Base-by-base conservation (phyloP, 2,797 vertebrate genomes). In the Mico argentatus region DNA sequence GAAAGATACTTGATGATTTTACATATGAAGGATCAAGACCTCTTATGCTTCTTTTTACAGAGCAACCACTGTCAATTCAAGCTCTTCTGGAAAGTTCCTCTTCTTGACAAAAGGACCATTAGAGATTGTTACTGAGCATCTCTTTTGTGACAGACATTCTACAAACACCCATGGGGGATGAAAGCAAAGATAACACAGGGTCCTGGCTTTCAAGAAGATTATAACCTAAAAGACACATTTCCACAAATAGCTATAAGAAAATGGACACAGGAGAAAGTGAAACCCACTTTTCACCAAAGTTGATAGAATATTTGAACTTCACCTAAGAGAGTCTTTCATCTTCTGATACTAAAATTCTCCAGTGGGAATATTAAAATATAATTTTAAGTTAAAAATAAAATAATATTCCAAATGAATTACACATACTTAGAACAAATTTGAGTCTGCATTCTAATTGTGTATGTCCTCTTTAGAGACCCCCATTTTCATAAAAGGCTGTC, bases 141-240 rank as follows among this genome's bases (percentile, higher is more conserved):
- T 33, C 48, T 95, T 97, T 79, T 59, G 27, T 72, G 61, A 64
- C 52, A 90, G 26, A 61, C 11, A 81, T 39, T 90, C n/a, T 86
- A 57, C 46, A 92, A 88, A 73, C 44, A 73, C 27, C 30, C 52
- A 70, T 14, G 15, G 36, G 41, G 82, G n/a, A 83, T 86, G 70
- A 36, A 95, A 92, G 92, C 57, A 72, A 26, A 93, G 88, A 84
- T 52, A 85, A 75, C 27, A 80, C 20, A 14, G 48, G 8, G 2
- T 72, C 20, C 83, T 30, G 11, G 22, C 75, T 97, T 97, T 89
- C 70, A 96, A 94, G 92, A 91, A 88, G 73, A 91, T 96, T 48
- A 55, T 57, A 90, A 61, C 7, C 48, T 48, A 86, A 76, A 90
- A 48, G 76, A 81, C 39, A 77, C 48, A 83, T 30, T 95, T 88